Evolutionary conservation across 2,888 invertebrate genomes (phyloP).

Genomic region (Oscheius sp.): DNA sequence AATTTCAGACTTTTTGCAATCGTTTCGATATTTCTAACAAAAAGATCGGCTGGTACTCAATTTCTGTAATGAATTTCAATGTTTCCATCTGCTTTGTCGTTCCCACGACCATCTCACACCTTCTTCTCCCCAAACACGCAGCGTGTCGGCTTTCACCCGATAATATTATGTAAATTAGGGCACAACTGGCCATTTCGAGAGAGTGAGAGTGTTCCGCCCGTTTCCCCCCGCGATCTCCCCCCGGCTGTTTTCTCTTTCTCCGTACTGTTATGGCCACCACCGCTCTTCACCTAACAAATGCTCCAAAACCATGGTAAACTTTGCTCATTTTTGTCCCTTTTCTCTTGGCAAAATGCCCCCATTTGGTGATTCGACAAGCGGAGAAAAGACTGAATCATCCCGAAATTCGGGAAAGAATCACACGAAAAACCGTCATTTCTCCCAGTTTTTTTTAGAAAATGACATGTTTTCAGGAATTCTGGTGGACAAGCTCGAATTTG

Average conservation of each 20-base stretch:
- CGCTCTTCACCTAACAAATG: slow-evolving; percentile 57
- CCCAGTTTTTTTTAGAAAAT: background rate
- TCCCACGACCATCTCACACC: slow-evolving; percentile 20
- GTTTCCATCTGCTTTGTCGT: background rate
- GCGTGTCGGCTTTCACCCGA: slow-evolving; percentile 13
- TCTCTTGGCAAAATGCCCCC: background rate
- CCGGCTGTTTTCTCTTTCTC: background rate
- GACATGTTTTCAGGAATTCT: slow-evolving; percentile 45
- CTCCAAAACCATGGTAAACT: slow-evolving; percentile 58
- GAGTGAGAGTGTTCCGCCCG: background rate
- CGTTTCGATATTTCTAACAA: too few relatives aligned
- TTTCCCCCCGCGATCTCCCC: slow-evolving; percentile 1
- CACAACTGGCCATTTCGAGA: slow-evolving; percentile 2
- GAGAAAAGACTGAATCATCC: background rate
- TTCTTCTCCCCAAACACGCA: slow-evolving; percentile 10
- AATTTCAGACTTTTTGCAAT: too few relatives aligned
- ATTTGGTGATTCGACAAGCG: background rate
- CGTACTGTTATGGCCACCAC: background rate
- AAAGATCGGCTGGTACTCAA: too few relatives aligned
- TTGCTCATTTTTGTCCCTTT: background rate
- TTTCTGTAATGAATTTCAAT: too few relatives aligned
- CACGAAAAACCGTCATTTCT: background rate
- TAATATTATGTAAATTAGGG: slow-evolving; percentile 41
- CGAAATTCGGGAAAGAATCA: background rate
- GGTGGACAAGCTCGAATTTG: slow-evolving; percentile 56